Evolutionary conservation across 2,797 vertebrate genomes (phyloP).

Genomic region (Sebastes diaconus): DNA sequence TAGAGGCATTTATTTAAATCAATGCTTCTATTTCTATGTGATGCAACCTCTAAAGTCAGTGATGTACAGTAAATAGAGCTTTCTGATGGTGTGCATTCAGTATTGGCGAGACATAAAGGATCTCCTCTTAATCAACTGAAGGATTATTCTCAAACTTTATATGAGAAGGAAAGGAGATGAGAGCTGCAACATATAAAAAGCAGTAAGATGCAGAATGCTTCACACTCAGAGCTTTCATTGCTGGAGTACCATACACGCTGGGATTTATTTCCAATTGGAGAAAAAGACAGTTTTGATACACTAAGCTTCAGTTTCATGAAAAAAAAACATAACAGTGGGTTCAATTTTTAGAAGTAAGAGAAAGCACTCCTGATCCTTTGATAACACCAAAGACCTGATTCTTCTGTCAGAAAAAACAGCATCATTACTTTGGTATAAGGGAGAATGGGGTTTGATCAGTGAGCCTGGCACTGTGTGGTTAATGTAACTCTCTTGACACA

Average conservation of each 20-base stretch:
- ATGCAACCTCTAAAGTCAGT: neutral
- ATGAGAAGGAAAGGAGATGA: neutral
- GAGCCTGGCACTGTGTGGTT: constrained; percentile 41
- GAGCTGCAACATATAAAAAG: neutral
- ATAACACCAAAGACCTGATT: constrained; percentile 21
- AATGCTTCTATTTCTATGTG: constrained; percentile 4
- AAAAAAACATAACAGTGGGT: neutral
- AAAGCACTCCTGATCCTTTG: constrained; percentile 14
- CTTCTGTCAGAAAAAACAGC: constrained; percentile 13
- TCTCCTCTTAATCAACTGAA: neutral
- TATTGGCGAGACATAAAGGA: constrained; percentile 13
- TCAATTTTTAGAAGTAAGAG: neutral
- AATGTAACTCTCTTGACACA: neutral
- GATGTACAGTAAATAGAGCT: constrained; percentile 20
- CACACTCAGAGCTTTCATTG: neutral
- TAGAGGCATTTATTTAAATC: constrained; percentile 7
- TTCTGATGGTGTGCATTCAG: constrained; percentile 51
- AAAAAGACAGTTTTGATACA: neutral
- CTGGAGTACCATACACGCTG: neutral
- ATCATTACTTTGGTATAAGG: constrained; percentile 51
- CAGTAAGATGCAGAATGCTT: neutral
- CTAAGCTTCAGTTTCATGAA: neutral
- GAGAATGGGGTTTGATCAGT: constrained; percentile 14
- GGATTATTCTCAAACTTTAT: neutral
- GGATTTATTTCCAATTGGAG: neutral